Evolutionary conservation across 2,113 vertebrate genomes (phyloP), one percentile per base, ranked within the genome.

Genomic region (Centropus bengalensis): DNA sequence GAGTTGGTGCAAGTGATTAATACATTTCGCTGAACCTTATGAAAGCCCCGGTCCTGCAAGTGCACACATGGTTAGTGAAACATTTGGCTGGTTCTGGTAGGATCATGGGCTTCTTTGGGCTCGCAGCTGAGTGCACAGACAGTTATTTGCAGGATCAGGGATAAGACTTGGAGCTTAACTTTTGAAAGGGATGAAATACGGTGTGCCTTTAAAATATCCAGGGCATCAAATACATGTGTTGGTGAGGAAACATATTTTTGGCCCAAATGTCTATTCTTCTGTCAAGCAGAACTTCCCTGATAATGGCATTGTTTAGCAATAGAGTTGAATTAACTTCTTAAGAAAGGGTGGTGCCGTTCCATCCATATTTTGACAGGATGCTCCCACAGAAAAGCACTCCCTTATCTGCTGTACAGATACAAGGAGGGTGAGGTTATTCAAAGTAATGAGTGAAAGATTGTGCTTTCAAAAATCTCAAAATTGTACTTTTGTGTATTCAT

Each of bases 1-100:
- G 96, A 97, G 66, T 76, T 88, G 69, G n/a, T 86, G 4, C 59
- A 55, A 90, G 85, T 96, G 96, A 96, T 96, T 96, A 96, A 96
- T 97, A 83, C 0, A 0, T 96, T 93, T 88, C 69, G 2, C 60
- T 96, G 94, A 96, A 97, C 94, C 94, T 94, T 95, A 33, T 32
- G 88, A 88, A 91, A 88, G 62, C 66, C 89, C 60, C 18, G 85
- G 44, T 95, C 49, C 71, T 91, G 76, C 83, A 84, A 91, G 45
- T 3, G 62, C 74, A 86, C 62, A 82, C 87, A 8, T 73, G 73
- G 44, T 64, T 83, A 52, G 42, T 0, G 77, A 66, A 88, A 92
- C 59, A 44, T 70, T 85, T 26, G 23, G 42, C 73, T 83, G 84
- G 58, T 86, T 56, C 73, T 88, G 81, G 42, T 80, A 88, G 86